Base-by-base conservation (phyloP, 1,140 invertebrate genomes). In the Zaprionus gabonicus region DNA sequence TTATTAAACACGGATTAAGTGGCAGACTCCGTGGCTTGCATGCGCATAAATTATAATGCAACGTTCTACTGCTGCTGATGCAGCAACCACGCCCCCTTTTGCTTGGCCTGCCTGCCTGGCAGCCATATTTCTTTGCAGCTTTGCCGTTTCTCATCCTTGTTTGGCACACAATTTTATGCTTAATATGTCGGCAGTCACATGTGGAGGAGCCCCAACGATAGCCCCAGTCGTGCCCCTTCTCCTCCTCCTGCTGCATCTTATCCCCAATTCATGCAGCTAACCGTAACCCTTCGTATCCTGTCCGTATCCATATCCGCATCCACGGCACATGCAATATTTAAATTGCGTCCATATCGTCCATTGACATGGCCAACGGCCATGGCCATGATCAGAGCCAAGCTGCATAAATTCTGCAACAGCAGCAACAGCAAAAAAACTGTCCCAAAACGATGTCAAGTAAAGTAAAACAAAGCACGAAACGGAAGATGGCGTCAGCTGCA, bases 1-100 rank as follows among this genome's bases (percentile, higher is more conserved):
- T 88, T 88, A 90, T 88, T 88, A 88, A 88, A 88, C 81, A 80
- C 85, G 84, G 85, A 88, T 88, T 88, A 88, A 90, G 81, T 85
- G 85, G 73, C 84, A 88, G 85, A 90, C 84, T 84, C 85, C 84
- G 72, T 79, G 78, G 84, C 81, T 88, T 88, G 85, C 84, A 88
- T 88, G 84, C 69, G 85, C 84, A 87, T 87, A 87, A 87, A 87
- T 87, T 87, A 87, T 84, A 81, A 81, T 84, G 78, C 73, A 82
- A 76, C 75, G 78, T 71, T 81, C 73, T 71, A 65, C 79, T 20
- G 46, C 46, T 51, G 3, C 17, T 51, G 20, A 6, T 46, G 7
- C 17, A 23, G 20, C 68, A 68, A 64, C 76, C 76, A 83, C 84
- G 77, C 77, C 80, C 73, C 49, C 62, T 64, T 69, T 68, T 62